A percentile compares a stretch with the other conserved stretches of the same genome.
Evolutionary conservation across 2,797 vertebrate genomes (phyloP).

Genomic region (Orestias chungarensis): DNA sequence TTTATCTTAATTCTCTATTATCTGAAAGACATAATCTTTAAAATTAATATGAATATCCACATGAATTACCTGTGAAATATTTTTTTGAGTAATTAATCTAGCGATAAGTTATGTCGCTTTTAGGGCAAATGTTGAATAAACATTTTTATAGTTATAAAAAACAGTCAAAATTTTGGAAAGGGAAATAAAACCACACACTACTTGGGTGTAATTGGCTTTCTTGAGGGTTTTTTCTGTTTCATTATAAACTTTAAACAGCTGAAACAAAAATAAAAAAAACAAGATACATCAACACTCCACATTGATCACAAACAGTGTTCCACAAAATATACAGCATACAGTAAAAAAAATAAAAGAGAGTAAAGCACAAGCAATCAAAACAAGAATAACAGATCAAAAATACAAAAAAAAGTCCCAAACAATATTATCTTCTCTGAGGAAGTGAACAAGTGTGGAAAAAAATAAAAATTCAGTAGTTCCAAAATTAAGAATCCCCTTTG

Average conservation of each 20-base stretch:
- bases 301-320: constrained; percentile 77
- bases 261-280: constrained; percentile 67
- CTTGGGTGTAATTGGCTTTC: constrained; percentile 53
- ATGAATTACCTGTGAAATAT: no score
- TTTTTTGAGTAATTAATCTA: no score
- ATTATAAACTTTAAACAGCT: constrained; percentile 82
- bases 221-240: constrained; percentile 63
- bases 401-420: constrained; percentile 37
- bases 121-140: not conserved
- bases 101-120: not conserved
- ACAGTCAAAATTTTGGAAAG: constrained; percentile 29
- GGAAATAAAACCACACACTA: constrained; percentile 60
- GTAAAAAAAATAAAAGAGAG: constrained; percentile 51
- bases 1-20: not conserved
- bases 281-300: constrained; percentile 78
- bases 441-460: constrained; percentile 58
- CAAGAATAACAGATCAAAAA: constrained; percentile 48
- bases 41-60: not conserved
- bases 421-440: constrained; percentile 52
- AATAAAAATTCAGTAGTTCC: constrained; percentile 81
- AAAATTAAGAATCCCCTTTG: constrained; percentile 65
- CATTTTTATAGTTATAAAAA: constrained; percentile 4
- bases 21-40: not conserved
- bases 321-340: constrained; percentile 85
- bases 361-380: constrained; percentile 72